These are phyloP conservation scores for Pogona vitticeps DNA, from an alignment of 2,113 vertebrate species.

Conservation along the genomic window DNA sequence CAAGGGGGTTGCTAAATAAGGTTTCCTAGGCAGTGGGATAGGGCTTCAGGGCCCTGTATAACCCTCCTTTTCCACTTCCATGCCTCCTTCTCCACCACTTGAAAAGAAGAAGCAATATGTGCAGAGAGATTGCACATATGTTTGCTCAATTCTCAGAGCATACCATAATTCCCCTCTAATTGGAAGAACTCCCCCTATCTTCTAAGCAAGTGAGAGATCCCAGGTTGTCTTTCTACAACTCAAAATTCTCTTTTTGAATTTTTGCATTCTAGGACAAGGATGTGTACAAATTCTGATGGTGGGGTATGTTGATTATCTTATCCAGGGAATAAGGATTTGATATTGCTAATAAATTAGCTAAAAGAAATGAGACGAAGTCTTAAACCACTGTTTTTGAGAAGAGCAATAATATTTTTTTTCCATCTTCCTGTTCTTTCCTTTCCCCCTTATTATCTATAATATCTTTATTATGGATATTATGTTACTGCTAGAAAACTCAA, in stretches of 20 bases:
- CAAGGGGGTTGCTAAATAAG: not conserved
- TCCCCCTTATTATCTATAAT: not conserved
- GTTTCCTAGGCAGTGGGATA: not conserved
- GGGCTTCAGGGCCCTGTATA: not conserved
- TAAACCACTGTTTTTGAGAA: not conserved
- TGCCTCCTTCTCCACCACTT: too few species aligned
- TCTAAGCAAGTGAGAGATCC: not conserved
- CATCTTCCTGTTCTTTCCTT: slow-evolving; percentile 23
- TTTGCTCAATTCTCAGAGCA: not conserved
- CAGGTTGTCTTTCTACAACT: not conserved
- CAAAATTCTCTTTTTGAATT: not conserved
- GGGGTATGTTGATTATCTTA: not conserved
- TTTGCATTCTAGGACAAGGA: not conserved
- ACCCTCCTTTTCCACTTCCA: not conserved
- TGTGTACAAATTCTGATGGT: not conserved
- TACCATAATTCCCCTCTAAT: not conserved
- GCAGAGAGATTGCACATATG: not conserved
- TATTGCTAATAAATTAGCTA: not conserved
- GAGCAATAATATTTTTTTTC: slow-evolving; percentile 5
- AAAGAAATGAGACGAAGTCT: not conserved
- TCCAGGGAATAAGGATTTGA: not conserved
- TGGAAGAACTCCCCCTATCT: not conserved
- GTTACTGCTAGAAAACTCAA: not conserved
- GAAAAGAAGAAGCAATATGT: not conserved
- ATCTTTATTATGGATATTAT: not conserved